Conservation (phyloP, 2,113 vertebrate genomes). For the Ceuthmochares aereus region DNA sequence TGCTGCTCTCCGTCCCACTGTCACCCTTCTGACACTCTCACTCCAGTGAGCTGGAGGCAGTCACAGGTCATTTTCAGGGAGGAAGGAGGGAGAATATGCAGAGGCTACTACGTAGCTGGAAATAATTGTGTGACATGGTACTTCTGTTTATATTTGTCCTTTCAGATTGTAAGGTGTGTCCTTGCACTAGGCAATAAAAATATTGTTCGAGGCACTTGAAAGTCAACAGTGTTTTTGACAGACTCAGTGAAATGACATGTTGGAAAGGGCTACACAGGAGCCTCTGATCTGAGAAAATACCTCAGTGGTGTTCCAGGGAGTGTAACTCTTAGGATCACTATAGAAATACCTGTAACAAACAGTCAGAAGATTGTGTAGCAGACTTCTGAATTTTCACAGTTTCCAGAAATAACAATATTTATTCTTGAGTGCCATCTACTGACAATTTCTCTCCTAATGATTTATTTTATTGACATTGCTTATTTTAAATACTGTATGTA, state of each 20-base stretch:
- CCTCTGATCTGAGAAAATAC: not conserved
- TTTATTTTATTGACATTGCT: not conserved
- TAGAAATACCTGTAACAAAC: not conserved
- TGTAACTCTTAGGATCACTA: not conserved
- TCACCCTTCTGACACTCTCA: not conserved
- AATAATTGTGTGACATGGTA: not conserved
- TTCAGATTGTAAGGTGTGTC: not conserved
- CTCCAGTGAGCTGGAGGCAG: not conserved
- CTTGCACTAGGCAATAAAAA: not conserved
- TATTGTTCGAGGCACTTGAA: not conserved
- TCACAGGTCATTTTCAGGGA: not conserved
- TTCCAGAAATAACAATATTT: slow-evolving; percentile 15
- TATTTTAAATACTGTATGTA: not conserved
- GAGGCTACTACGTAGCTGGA: not conserved
- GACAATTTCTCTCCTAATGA: not conserved
- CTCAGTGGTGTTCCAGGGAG: not conserved
- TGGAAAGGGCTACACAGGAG: not conserved
- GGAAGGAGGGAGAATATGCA: not conserved
- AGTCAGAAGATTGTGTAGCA: not conserved
- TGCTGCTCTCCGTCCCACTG: not conserved
- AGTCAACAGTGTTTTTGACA: not conserved
- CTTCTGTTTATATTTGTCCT: not conserved
- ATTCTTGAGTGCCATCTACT: slow-evolving; percentile 61
- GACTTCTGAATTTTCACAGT: not conserved
- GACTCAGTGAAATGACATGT: rapidly evolving